A percentile compares a stretch with the other conserved stretches of the same genome.
Conservation (phyloP, 2,888 invertebrate species). For the Zaprionus obscuricornis region DNA sequence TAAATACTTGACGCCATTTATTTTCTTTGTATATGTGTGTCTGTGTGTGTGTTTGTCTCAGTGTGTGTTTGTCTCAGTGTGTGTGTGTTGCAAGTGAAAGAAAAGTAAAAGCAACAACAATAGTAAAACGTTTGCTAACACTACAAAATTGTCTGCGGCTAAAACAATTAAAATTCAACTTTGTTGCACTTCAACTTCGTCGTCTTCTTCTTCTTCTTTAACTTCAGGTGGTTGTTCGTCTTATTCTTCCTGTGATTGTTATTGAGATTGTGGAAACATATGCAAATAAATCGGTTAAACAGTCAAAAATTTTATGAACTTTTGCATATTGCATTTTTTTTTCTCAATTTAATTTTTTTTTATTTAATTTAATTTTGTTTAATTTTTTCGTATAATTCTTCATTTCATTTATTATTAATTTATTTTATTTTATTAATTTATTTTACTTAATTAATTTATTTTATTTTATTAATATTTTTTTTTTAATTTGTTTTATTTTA, state of each 20-base stretch:
- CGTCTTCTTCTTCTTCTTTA: not conserved
- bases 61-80: conserved; percentile 19
- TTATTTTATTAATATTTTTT: too few relatives aligned
- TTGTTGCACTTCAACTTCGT: conserved; percentile 12
- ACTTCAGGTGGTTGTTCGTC: not conserved
- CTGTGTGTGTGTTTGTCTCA: conserved; percentile 23
- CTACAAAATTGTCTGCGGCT: conserved; percentile 52
- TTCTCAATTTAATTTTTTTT: too few relatives aligned
- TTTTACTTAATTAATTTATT: too few relatives aligned
- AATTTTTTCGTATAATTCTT: too few relatives aligned
- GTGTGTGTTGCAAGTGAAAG: conserved; percentile 64
- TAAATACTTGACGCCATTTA: conserved; percentile 73
- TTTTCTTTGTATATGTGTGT: conserved; percentile 6
- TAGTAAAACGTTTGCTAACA: conserved; percentile 38
- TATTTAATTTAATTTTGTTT: too few relatives aligned
- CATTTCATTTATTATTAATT: too few relatives aligned
- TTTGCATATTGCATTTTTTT: too few relatives aligned
- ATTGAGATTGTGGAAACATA: too few relatives aligned
- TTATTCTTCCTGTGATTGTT: not conserved
- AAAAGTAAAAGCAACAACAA: conserved; percentile 59
- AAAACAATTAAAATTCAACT: conserved; percentile 59
- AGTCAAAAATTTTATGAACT: too few relatives aligned
- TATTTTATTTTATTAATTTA: too few relatives aligned
- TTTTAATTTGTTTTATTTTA: too few relatives aligned
- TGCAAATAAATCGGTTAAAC: too few relatives aligned